Conservation (phyloP, 1,140 invertebrate species). For the Drosophila pandora region DNA sequence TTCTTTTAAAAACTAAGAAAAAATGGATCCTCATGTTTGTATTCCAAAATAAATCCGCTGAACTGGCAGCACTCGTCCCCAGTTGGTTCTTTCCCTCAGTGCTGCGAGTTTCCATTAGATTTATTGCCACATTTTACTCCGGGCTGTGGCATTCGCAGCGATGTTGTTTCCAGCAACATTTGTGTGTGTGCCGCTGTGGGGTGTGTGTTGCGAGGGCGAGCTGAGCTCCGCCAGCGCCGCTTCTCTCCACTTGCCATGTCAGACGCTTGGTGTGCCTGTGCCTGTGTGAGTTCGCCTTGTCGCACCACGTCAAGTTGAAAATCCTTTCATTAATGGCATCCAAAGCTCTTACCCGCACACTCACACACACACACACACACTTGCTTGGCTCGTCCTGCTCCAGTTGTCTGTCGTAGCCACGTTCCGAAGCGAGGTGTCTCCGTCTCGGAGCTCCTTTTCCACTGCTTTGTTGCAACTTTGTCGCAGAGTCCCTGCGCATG, state of each 20-base stretch:
- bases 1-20: neutral
- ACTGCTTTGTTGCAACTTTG: slow-evolving; percentile 54
- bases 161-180: slow-evolving; percentile 55
- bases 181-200: slow-evolving; percentile 35
- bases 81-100: slow-evolving; percentile 24
- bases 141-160: slow-evolving; percentile 65
- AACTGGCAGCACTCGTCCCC: slow-evolving; percentile 7
- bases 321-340: slow-evolving; percentile 74
- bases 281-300: slow-evolving; percentile 32
- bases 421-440: slow-evolving; percentile 39
- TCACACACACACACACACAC: neutral
- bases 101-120: slow-evolving; percentile 76
- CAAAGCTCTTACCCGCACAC: slow-evolving; percentile 49
- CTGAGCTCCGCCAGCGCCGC: slow-evolving; percentile 36
- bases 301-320: slow-evolving; percentile 64
- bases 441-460: slow-evolving; percentile 31
- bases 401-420: slow-evolving; percentile 37
- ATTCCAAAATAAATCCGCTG: slow-evolving; percentile 6
- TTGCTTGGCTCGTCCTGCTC: slow-evolving; percentile 44
- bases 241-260: slow-evolving; percentile 48
- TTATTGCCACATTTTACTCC: slow-evolving; percentile 81
- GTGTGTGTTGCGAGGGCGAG: slow-evolving; percentile 42
- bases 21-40: neutral
- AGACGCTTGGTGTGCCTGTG: slow-evolving; percentile 24
- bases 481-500: slow-evolving; percentile 15